These are phyloP conservation scores for Tonatia bakeri DNA, from an alignment of 2,113 vertebrate species.

Conservation along the genomic window DNA sequence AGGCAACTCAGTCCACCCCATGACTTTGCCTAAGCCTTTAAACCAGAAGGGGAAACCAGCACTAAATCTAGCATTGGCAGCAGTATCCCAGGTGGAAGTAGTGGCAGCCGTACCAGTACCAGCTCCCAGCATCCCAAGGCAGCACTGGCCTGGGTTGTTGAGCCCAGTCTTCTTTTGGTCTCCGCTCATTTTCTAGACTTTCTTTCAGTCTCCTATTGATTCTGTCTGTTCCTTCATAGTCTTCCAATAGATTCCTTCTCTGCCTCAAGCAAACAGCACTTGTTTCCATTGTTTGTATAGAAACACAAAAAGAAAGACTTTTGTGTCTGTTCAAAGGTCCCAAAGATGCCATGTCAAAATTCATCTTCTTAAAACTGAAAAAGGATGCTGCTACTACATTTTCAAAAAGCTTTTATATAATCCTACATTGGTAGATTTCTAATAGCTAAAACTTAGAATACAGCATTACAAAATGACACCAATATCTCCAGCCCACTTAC, in stretches of 20 bases:
- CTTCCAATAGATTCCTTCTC: background rate
- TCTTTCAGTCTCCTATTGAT: background rate
- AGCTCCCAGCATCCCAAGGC: fast-evolving
- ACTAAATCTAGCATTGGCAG: background rate
- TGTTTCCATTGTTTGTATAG: background rate
- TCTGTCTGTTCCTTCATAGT: background rate
- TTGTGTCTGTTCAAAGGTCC: background rate
- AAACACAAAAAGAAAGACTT: background rate
- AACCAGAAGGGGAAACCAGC: background rate
- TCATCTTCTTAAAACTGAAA: background rate
- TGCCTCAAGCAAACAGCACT: background rate
- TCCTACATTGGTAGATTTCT: background rate
- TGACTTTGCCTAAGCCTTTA: background rate
- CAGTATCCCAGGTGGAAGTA: background rate
- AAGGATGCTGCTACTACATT: background rate
- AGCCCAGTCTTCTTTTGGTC: background rate
- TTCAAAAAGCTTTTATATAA: background rate
- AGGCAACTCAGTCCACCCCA: background rate
- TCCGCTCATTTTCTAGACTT: background rate
- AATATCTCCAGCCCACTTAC: background rate
- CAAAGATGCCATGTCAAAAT: background rate
- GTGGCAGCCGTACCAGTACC: background rate
- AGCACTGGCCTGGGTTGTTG: background rate
- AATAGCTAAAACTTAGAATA: background rate
- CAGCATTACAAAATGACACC: background rate